These are phyloP conservation scores for Melanaphis sacchari DNA, from an alignment of 1,140 invertebrate species.

Conservation along the genomic window DNA sequence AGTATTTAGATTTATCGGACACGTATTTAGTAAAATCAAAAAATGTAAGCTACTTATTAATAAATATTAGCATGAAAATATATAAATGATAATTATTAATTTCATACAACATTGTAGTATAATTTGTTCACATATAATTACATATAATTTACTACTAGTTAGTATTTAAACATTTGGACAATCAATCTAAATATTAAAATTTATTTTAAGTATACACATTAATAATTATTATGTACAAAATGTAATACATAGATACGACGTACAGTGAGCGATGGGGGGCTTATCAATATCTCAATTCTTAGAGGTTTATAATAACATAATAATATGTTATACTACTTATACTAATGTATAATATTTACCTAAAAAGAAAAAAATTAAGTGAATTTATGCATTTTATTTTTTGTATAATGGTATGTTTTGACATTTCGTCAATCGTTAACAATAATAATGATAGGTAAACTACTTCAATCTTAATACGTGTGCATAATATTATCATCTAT, in stretches of 20 bases:
- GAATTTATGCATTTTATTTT: background rate
- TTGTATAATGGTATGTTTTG: background rate
- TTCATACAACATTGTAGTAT: background rate
- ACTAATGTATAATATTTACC: background rate
- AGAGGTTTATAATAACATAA: background rate
- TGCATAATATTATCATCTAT: slow-evolving; percentile 8
- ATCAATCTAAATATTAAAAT: background rate
- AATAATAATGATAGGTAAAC: background rate
- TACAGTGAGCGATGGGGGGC: background rate
- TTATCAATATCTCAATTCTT: background rate
- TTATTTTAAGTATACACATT: background rate
- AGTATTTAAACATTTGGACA: background rate
- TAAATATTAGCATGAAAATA: background rate
- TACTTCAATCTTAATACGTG: background rate
- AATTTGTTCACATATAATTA: background rate
- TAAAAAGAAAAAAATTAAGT: background rate
- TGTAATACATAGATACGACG: background rate
- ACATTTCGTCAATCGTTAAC: background rate
- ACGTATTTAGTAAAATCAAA: background rate
- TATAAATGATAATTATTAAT: background rate
- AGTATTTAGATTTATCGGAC: background rate
- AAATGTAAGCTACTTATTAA: background rate
- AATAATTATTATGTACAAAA: no score
- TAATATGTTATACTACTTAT: background rate
- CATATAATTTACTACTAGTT: background rate